Base-by-base conservation (phyloP, 2,888 invertebrate species). In the Cecidostiba fungosa region DNA sequence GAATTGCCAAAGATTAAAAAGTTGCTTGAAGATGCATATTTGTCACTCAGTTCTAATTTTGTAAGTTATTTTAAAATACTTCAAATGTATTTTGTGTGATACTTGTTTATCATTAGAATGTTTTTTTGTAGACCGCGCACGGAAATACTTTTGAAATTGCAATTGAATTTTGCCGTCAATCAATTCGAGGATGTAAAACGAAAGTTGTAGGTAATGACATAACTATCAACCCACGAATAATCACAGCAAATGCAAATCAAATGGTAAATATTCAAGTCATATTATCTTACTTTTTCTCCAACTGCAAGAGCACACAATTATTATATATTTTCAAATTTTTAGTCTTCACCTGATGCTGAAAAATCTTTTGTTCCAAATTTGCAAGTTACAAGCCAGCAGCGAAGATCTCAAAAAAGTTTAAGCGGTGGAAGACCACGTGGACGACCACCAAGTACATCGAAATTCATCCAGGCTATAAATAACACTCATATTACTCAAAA, bases 11-110 rank as follows among this genome's bases (percentile, higher is more conserved):
- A 89, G 3, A 96, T 97, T 88, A 94, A 95, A 1, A 94, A 95
- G 77, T 94, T 97, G 86, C 92, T 97, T 0, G 94, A 95, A 4
- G 97, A 97, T 73, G 95, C 96, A 3, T 97, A 96, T 90, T 96
- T 96, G 91, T 94, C 95, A 66, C 95, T 95, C 47, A 94, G 94
- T 62, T 94, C 95, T 36, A 95, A 95, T 77, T 95, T 95, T 89
- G 95, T 95, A 70, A 92, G 95, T 79, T 19, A 23, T 36, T 39
- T 36, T 72, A 16, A 36, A 36, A 39, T n/a, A 23, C 19, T n/a
- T 14, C 19, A 8, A 8, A 39, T 36, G 95, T 3, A 95, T 77
- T 95, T 95, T 89, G 95, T 95, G 66, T 77, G 29, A 23, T 29
- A 16, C 3, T 47, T 10, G 8, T 16, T 10, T 47, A 70, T n/a